Evolutionary conservation across 2,113 vertebrate genomes (phyloP).

Genomic region (Gymnorhina tibicen): DNA sequence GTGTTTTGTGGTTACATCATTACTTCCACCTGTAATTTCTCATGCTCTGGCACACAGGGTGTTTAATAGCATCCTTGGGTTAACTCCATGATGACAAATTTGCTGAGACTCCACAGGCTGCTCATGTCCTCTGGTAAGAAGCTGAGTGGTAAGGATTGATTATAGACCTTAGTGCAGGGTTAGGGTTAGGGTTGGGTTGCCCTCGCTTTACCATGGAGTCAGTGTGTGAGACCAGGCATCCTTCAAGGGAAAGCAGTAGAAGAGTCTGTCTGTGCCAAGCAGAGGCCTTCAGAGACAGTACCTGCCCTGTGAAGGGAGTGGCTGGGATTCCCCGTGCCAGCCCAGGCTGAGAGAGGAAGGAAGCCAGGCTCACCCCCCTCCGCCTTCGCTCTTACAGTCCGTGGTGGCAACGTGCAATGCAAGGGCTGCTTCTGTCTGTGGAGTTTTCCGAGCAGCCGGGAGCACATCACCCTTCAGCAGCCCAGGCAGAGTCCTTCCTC

Average conservation of each 20-base stretch:
- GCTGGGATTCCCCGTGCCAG: neutral
- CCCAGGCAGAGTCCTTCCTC: neutral
- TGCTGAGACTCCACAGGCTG: neutral
- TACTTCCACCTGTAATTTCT: neutral
- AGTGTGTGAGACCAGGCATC: neutral
- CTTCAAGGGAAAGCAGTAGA: neutral
- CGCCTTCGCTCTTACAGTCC: neutral
- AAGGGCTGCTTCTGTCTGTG: neutral
- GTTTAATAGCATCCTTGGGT: neutral
- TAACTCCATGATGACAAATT: neutral
- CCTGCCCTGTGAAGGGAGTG: neutral
- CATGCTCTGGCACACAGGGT: neutral
- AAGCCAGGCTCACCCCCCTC: neutral
- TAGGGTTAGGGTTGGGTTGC: neutral
- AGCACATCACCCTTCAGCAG: neutral
- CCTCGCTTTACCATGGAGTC: neutral
- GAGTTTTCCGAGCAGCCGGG: neutral
- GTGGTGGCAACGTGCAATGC: neutral
- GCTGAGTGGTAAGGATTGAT: neutral
- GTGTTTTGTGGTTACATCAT: constrained; percentile 15
- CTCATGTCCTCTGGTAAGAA: neutral
- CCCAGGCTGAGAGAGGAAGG: neutral
- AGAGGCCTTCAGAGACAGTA: neutral
- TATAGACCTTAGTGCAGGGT: neutral
- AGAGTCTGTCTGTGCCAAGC: neutral